Evolutionary conservation across 2,113 vertebrate species (phyloP), one percentile per base, ranked within the genome.

Genomic region (Lepus timidus): DNA sequence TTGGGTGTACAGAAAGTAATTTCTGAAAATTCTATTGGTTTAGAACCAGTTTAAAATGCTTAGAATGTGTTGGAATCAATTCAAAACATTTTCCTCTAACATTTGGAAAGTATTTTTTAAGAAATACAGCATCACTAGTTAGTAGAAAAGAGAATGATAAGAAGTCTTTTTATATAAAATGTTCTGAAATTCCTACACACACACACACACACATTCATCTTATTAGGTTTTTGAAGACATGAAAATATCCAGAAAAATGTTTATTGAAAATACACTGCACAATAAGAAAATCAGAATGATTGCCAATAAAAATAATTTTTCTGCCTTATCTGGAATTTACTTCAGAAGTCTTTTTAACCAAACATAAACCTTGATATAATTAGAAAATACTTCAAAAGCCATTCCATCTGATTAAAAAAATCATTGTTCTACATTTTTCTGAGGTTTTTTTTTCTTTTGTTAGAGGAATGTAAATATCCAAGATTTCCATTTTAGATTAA

Each of bases 391-490:
- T 20, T 85, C 74, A 78, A 2, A 82, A 78, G 79, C 6, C 33
- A 74, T 85, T 92, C 16, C 11, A 76, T 83, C 3, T 90, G 65
- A 79, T 91, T 86, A 74, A 95, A 89, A 86, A 74, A 95, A 89
- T 9, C 11, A 52, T 89, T 75, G 27, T 75, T 85, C 49, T 90
- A 96, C 92, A 90, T 62, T 4, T 51, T 55, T 84, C 19, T 64
- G 73, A 52, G 39, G 1, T 70, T 36, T 68, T 93, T 64, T 64
- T 33, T 1, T 5, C 8, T 0, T 76, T 85, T 91, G 17, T 81
- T 93, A 88, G 90, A 3, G 9, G 6, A 7, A 61, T 93, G 2
- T 44, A 93, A 88, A 88, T 94, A 90, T 70, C 29, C 11, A 29
- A 4, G 67, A 70, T 95, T 88, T 95, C 9, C 29, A 86, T 94